Conservation (phyloP, 2,797 vertebrate genomes). For the Acanthurus lineatus region DNA sequence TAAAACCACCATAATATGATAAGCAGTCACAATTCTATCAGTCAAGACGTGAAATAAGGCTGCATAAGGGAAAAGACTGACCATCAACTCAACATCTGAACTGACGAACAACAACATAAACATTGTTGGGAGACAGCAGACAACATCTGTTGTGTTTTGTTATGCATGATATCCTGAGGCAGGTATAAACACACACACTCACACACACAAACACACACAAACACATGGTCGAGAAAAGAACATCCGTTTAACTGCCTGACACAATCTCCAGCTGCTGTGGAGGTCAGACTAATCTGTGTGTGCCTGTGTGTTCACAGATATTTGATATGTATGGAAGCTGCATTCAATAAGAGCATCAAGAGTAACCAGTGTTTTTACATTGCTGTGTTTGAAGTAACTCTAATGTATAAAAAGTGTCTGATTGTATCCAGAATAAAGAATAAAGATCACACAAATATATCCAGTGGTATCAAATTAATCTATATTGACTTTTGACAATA, state of each 20-base stretch:
- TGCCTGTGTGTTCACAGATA: conserved; percentile 29
- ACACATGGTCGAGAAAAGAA: conserved; percentile 35
- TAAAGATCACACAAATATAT: background rate
- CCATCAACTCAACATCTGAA: conserved; percentile 32
- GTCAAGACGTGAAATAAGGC: background rate
- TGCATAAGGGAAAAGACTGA: background rate
- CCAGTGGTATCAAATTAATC: background rate
- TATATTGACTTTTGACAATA: background rate
- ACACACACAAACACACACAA: conserved; percentile 11
- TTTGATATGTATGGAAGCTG: conserved; percentile 2
- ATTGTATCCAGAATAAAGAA: conserved; percentile 12
- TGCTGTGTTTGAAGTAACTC: conserved; percentile 23
- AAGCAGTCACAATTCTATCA: background rate
- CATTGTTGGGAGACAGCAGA: conserved; percentile 37
- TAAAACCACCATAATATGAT: background rate
- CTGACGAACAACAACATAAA: conserved; percentile 50
- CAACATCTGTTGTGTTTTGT: conserved; percentile 56
- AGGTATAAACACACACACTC: conserved; percentile 6
- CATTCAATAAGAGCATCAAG: conserved; percentile 16
- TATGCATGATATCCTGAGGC: conserved; percentile 50
- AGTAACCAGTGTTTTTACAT: conserved; percentile 31
- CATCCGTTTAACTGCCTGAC: conserved; percentile 56
- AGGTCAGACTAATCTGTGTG: conserved; percentile 44
- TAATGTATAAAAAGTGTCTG: background rate
- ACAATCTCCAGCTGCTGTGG: conserved; percentile 60